phyloP scores from a whole-genome alignment of 1,140 invertebrate species.

The Brachionus calyciflorus region DNA sequence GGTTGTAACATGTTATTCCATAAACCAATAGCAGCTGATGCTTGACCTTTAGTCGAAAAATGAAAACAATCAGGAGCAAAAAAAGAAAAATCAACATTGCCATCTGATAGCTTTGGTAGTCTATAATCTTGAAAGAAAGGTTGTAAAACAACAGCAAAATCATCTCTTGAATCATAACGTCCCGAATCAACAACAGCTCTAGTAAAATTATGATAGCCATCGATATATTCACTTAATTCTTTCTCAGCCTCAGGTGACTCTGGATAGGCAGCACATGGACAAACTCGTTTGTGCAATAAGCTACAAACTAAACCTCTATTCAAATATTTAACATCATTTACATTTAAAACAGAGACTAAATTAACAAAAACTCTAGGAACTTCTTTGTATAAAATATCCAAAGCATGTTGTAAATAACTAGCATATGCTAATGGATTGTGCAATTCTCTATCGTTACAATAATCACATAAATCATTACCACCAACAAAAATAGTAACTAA shows the following conservation, averaged over 20 bases:
- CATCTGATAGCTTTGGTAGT: slow-evolving; percentile 13
- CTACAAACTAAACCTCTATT: slow-evolving; percentile 38
- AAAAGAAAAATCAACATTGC: slow-evolving; percentile 44
- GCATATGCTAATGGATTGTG: neutral
- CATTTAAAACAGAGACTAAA: slow-evolving; percentile 43
- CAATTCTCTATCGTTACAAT: slow-evolving; percentile 60
- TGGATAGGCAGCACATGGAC: slow-evolving; percentile 46
- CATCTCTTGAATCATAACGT: slow-evolving; percentile 63
- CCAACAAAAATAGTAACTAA: slow-evolving; percentile 76
- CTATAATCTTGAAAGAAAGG: slow-evolving; percentile 52
- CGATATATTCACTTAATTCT: neutral
- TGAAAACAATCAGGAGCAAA: slow-evolving; percentile 48
- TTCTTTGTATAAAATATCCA: slow-evolving; percentile 43
- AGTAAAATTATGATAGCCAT: slow-evolving; percentile 50
- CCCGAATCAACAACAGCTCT: slow-evolving; percentile 53
- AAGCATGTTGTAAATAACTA: slow-evolving; percentile 21
- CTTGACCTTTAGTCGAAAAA: slow-evolving; percentile 43
- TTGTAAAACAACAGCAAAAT: slow-evolving; percentile 69
- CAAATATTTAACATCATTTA: slow-evolving; percentile 17
- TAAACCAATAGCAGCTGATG: slow-evolving; percentile 30
- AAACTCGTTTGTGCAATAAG: slow-evolving; percentile 4
- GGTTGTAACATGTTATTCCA: slow-evolving; percentile 48
- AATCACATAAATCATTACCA: slow-evolving; percentile 76
- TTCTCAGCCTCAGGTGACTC: slow-evolving; percentile 5
- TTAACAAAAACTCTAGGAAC: slow-evolving; percentile 34